These are phyloP conservation scores for Amphiduros pacificus DNA, from an alignment of 2,888 invertebrate genomes.

Conservation along the genomic window DNA sequence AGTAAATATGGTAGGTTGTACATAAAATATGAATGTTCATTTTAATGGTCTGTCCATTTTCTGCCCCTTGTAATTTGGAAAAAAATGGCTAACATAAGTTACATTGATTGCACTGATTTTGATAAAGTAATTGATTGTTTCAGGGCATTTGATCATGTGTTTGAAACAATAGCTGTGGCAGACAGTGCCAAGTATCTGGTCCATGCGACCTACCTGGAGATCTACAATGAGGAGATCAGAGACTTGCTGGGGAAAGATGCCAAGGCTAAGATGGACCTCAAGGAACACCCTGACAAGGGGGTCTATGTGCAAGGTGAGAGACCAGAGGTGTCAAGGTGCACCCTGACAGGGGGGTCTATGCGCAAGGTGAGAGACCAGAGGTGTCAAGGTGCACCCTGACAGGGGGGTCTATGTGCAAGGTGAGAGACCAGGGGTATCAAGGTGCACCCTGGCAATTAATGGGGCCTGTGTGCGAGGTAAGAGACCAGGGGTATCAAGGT, in stretches of 20 bases:
- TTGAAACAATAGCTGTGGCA: slow-evolving; percentile 68
- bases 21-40: no score
- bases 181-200: slow-evolving; percentile 73
- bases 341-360: slow-evolving; percentile 69
- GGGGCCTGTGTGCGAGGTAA: slow-evolving; percentile 70
- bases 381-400: slow-evolving; percentile 71
- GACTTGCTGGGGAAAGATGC: slow-evolving; percentile 69
- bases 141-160: slow-evolving; percentile 83
- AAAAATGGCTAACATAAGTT: no score
- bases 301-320: slow-evolving; percentile 68
- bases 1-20: no score
- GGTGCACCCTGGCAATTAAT: slow-evolving; percentile 68
- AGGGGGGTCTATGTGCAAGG: slow-evolving; percentile 71
- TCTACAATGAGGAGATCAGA: slow-evolving; percentile 80
- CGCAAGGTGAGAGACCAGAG: slow-evolving; percentile 63
- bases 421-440: slow-evolving; percentile 64
- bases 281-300: slow-evolving; percentile 70
- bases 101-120: no score
- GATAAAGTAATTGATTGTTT: slow-evolving; percentile 1
- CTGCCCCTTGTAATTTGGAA: no score
- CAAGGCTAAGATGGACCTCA: slow-evolving; percentile 68
- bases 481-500: slow-evolving; percentile 67
- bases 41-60: no score
- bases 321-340: slow-evolving; percentile 70
- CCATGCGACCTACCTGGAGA: slow-evolving; percentile 79